Evolutionary conservation across 2,113 vertebrate genomes (phyloP), one percentile per base, ranked within the genome.

Genomic region (Phalacrocorax aristotelis): DNA sequence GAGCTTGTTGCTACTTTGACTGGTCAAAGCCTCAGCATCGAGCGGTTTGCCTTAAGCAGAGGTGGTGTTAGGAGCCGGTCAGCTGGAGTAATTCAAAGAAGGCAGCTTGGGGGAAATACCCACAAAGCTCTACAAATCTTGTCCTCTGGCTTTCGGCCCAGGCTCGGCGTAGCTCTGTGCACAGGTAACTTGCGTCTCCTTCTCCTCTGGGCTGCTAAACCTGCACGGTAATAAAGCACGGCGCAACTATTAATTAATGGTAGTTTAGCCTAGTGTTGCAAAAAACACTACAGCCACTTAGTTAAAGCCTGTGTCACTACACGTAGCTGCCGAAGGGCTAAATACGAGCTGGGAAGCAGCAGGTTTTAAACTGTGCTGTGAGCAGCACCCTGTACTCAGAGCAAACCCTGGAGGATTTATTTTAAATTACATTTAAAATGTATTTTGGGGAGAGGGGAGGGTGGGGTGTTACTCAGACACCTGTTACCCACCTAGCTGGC

Each of bases 221-320:
- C 58, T 5, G 15, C 1, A 10, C 38, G 2, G 8, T 2, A 2
- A 5, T 2, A 2, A 16, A 36, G 21, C 18, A 3, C 2, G 27
- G 34, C 38, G 6, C 18, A 15, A 2, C 38, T 1, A 4, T 12
- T 27, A 2, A 13, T 32, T 23, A 15, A 5, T 15, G 20, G 4
- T 10, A 0, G 4, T 9, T 18, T 10, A 54, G 40, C 16, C 9
- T 8, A 5, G 12, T 5, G 3, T 4, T 10, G 46, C 5, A 5
- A 34, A 36, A 61, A 4, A 1, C 13, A 1, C 54, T 9, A 2
- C 34, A 4, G 64, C 9, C 25, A 0, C 4, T 2, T 20, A 42
- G 32, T 27, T 8, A 19, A 49, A 36, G 48, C 34, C 48, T 5
- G 36, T 2, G 4, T 6, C 5, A 0, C 46, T 7, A 32, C 16